Base-by-base conservation (phyloP, 1,140 invertebrate species). In the Carcinoscorpius rotundicauda region DNA sequence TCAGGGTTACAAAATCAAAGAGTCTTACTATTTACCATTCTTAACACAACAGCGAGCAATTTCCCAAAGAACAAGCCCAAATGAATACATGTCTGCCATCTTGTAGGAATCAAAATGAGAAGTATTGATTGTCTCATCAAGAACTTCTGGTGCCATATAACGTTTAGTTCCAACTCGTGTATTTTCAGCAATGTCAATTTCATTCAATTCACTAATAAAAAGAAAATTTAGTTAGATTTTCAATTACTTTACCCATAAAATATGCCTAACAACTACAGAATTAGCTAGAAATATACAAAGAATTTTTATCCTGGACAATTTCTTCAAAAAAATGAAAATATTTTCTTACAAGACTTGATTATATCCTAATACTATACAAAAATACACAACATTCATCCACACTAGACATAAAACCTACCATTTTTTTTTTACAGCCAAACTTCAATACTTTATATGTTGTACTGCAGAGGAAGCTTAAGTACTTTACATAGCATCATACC, bases 71-170 rank as follows among this genome's bases (percentile, higher is more conserved):
- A 97, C 89, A 8, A 97, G 80, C 51, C 87, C 92, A 65, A 93
- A 83, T 50, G 92, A 88, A 79, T 97, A 97, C 66, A 96, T 88
- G 79, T 97, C 94, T 4, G 87, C 90, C 60, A 86, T 83, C 69
- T 86, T 86, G 75, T 92, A 93, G 56, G 89, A 86, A 72, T 96
- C 91, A 77, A 98, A 89, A 74, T 87, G 87, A 60, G 85, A 80
- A 72, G 84, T 78, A 76, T 95, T 89, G 70, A 98, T 85, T 83
- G 84, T 87, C 77, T 93, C 87, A 72, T 93, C 89, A 8, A 98
- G 78, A 64, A 97, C 81, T 79, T 98, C 95, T 0, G 94, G 94
- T 69, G 89, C 86, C 93, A 97, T 97, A 76, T 98, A 98, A 11
- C 95, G 82, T 74, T 87, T 90, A 6, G 92, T 93, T 55, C 92